These are phyloP conservation scores for Cynopterus sphinx DNA, from an alignment of 2,797 vertebrate genomes.

Conservation along the genomic window DNA sequence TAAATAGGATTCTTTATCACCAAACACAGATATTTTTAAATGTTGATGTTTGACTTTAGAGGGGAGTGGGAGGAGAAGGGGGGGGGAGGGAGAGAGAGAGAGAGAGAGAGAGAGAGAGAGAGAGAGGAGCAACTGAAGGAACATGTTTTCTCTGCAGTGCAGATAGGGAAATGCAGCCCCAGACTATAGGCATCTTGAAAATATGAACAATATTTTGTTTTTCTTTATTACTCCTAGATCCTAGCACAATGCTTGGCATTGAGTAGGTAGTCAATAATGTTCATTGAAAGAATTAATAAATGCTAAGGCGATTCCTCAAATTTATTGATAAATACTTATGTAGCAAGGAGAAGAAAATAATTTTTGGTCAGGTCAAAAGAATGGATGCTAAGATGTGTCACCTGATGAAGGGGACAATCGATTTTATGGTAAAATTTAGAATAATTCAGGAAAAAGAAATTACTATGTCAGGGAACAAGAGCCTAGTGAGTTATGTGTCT, in stretches of 20 bases:
- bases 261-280: not conserved
- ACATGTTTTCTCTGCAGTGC: not conserved
- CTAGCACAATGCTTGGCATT: not conserved
- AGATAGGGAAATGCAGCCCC: not conserved
- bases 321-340: not conserved
- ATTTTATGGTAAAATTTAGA: not conserved
- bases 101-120: no score
- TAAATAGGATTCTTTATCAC: not conserved
- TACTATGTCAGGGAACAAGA: not conserved
- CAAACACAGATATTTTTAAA: not conserved
- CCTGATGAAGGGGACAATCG: not conserved
- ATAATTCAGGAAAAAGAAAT: not conserved
- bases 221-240: not conserved
- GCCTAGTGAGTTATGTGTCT: not conserved
- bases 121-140: not conserved
- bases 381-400: not conserved
- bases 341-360: not conserved
- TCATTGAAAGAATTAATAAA: not conserved
- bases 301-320: not conserved
- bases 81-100: accelerated
- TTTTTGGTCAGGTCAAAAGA: not conserved
- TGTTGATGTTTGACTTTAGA: not conserved
- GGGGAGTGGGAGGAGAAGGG: no score
- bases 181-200: not conserved
- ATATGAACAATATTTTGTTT: not conserved